Evolutionary conservation across 1,140 invertebrate genomes (phyloP).

Genomic region (Ceratosolen fusciceps): DNA sequence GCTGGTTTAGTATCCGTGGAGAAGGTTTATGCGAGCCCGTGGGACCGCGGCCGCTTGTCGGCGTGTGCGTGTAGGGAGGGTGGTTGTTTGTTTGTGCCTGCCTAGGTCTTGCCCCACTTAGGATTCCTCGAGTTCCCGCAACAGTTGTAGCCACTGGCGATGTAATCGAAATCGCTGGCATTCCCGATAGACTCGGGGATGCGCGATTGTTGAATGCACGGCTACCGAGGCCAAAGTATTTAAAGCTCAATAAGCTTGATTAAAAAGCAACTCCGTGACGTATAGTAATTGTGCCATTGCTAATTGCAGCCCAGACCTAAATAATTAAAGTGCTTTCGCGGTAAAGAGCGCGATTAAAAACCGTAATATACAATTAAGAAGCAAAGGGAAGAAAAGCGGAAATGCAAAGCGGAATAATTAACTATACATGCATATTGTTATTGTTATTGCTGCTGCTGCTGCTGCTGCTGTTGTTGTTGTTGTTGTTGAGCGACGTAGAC

Average conservation of each 20-base stretch:
- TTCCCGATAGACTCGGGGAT: conserved; percentile 51
- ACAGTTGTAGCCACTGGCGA: conserved; percentile 31
- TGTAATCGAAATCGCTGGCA: conserved; percentile 61
- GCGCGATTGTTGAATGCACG: not conserved
- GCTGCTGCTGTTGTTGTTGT: too few relatives aligned
- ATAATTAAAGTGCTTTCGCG: not conserved
- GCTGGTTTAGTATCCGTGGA: too few relatives aligned
- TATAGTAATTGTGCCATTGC: not conserved
- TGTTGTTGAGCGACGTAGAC: too few relatives aligned
- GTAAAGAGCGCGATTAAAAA: too few relatives aligned
- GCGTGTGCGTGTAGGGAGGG: too few relatives aligned
- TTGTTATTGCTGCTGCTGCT: too few relatives aligned
- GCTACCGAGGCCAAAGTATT: not conserved
- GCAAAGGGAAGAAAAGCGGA: too few relatives aligned
- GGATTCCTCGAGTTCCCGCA: conserved; percentile 50
- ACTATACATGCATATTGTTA: too few relatives aligned
- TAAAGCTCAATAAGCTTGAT: not conserved
- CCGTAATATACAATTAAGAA: too few relatives aligned
- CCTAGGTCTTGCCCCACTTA: conserved; percentile 12
- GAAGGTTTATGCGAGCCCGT: conserved; percentile 2
- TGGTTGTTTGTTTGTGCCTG: too few relatives aligned
- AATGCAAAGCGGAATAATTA: too few relatives aligned
- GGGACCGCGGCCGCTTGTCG: not conserved
- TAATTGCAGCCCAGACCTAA: not conserved
- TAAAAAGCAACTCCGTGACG: not conserved